phyloP scores from a whole-genome alignment of 2,113 vertebrate genomes.

The Murina feae region DNA sequence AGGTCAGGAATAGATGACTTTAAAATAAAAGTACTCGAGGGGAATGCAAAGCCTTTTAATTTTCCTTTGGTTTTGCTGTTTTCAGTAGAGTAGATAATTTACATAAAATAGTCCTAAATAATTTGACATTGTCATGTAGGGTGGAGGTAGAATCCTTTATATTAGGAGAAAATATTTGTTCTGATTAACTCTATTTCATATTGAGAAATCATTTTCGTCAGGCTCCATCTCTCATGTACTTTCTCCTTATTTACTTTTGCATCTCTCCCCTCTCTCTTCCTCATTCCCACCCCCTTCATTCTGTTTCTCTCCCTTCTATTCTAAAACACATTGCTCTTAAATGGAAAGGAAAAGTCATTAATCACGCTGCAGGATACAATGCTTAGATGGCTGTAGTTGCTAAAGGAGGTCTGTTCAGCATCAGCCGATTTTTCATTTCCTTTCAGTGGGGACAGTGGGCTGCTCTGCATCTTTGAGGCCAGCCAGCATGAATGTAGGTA shows the following conservation, averaged over 20 bases:
- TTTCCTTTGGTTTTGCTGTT: not conserved
- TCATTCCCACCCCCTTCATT: slow-evolving; percentile 58
- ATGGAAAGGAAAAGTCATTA: slow-evolving; percentile 82
- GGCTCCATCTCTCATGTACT: not conserved
- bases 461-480: slow-evolving; percentile 77
- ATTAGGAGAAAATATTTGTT: not conserved
- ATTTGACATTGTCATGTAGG: not conserved
- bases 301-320: slow-evolving; percentile 26
- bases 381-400: slow-evolving; percentile 78
- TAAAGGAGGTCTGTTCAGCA: slow-evolving; percentile 83
- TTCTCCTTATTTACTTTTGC: not conserved
- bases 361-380: slow-evolving; percentile 81
- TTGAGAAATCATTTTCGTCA: not conserved
- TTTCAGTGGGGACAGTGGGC: slow-evolving; percentile 81
- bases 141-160: not conserved
- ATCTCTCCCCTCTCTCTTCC: not conserved
- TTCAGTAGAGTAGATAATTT: not conserved
- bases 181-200: not conserved
- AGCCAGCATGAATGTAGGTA: slow-evolving; percentile 79
- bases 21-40: not conserved
- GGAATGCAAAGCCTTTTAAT: not conserved
- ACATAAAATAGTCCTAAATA: not conserved
- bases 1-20: not conserved
- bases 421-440: slow-evolving; percentile 85
- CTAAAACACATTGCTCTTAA: slow-evolving; percentile 54